Base-by-base conservation (phyloP, 2,888 invertebrate genomes). In the Coleophora flavipennella region DNA sequence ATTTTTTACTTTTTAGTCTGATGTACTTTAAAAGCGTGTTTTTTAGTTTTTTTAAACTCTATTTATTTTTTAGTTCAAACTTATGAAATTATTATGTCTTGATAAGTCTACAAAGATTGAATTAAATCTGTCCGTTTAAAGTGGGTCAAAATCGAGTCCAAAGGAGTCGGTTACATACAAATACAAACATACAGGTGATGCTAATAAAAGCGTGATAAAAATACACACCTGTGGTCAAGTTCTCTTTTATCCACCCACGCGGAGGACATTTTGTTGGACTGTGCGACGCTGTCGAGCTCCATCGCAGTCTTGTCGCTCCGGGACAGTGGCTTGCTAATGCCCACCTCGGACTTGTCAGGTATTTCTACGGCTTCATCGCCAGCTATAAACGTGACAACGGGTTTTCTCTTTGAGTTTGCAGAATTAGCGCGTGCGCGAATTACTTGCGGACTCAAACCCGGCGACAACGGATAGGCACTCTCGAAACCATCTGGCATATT, bases 401-500 rank as follows among this genome's bases (percentile, higher is more conserved):
- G 73, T 45, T 75, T 77, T 46, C 69, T 73, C 40, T 71, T 78
- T 1, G 75, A 67, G 6, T 20, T 20, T 3, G 81, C 75, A 0
- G 88, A 87, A 60, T 88, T 88, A 4, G 88, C 86, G 57, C 88
- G 86, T 53, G 86, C 86, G 55, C 88, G 83, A 53, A 88, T 77
- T 31, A 86, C 80, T 67, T 84, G 72, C 31, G 86, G 79, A 35
- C 77, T 83, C 38, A 87, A 59, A 20, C 76, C 56, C 20, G 85
- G 84, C 38, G 77, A 66, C 43, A 87, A 64, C 14, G 89, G 89
- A 62, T 88, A 87, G 31, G 83, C 72, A 53, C 75, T 77, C 60
- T 88, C 88, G 53, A 87, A 87, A 33, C 67, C 70, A 67, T 89
- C 87, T 33, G 88, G 88, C 89, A 89, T 89, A 59, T 59, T 67